These are phyloP conservation scores for Penaeus monodon DNA, from an alignment of 2,888 invertebrate species.

Conservation along the genomic window DNA sequence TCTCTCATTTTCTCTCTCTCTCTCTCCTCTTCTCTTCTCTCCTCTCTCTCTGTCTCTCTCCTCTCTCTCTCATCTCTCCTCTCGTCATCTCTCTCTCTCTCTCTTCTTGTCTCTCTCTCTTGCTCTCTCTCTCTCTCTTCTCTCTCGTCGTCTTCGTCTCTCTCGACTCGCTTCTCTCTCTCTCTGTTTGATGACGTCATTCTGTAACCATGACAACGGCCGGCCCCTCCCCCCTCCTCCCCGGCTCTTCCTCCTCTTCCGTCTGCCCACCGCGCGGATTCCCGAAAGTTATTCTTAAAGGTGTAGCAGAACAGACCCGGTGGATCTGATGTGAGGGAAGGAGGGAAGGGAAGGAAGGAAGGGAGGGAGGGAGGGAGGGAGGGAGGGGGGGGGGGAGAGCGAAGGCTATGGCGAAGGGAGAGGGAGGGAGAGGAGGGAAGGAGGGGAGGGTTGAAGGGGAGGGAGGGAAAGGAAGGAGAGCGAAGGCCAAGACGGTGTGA, in stretches of 20 bases:
- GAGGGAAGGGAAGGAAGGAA: too few relatives aligned
- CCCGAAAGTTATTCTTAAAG: too few relatives aligned
- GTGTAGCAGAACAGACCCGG: too few relatives aligned
- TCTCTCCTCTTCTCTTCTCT: not conserved
- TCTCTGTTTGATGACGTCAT: too few relatives aligned
- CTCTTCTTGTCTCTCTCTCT: not conserved
- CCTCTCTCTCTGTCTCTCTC: not conserved
- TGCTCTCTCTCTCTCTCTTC: not conserved
- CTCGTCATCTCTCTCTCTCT: not conserved
- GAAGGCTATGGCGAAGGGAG: not conserved
- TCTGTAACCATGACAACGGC: too few relatives aligned
- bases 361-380: not conserved
- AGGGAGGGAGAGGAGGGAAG: not conserved
- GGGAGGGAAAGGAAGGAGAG: not conserved
- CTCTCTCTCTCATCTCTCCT: too few relatives aligned
- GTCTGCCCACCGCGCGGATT: too few relatives aligned
- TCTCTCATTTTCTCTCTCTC: not conserved
- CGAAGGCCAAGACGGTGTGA: not conserved
- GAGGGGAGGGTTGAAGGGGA: not conserved
- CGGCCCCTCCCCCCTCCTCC: too few relatives aligned
- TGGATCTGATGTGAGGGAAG: too few relatives aligned
- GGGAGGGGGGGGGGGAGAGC: conserved; percentile 15
- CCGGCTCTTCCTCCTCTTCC: too few relatives aligned
- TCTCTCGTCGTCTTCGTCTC: not conserved
- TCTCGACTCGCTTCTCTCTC: not conserved